Evolutionary conservation across 2,797 vertebrate species (phyloP).

Genomic region (Microtus californicus): DNA sequence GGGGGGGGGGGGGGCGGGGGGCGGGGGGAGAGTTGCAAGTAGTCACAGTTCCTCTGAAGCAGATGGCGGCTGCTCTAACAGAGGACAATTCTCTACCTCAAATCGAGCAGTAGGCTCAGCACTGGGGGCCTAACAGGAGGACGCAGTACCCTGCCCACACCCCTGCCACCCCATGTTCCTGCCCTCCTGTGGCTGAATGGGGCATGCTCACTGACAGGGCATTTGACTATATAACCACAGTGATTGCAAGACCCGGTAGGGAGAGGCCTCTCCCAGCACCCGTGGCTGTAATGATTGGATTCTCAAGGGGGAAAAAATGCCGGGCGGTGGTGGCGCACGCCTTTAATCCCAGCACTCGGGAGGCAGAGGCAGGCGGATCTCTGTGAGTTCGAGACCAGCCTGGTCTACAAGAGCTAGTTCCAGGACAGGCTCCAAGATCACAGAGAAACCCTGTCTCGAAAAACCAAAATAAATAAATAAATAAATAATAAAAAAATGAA

Average conservation of each 20-base stretch:
- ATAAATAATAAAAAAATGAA: no score
- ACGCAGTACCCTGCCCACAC: not conserved
- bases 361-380: no score
- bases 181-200: no score
- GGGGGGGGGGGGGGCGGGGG: no score
- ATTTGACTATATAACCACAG: rapidly evolving
- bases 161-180: not conserved
- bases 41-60: not conserved
- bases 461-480: no score
- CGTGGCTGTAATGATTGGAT: rapidly evolving
- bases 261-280: not conserved
- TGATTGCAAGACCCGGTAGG: rapidly evolving
- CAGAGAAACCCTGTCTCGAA: no score
- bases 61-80: not conserved
- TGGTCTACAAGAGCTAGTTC: no score
- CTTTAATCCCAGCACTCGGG: no score
- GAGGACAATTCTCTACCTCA: not conserved
- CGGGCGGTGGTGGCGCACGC: no score
- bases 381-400: no score
- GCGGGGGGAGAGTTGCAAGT: not conserved
- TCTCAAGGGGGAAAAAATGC: rapidly evolving
- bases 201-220: rapidly evolving
- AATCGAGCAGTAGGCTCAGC: not conserved
- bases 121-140: not conserved
- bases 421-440: no score